These are phyloP conservation scores for Trematomus bernacchii DNA, from an alignment of 2,797 vertebrate species.

Conservation along the genomic window DNA sequence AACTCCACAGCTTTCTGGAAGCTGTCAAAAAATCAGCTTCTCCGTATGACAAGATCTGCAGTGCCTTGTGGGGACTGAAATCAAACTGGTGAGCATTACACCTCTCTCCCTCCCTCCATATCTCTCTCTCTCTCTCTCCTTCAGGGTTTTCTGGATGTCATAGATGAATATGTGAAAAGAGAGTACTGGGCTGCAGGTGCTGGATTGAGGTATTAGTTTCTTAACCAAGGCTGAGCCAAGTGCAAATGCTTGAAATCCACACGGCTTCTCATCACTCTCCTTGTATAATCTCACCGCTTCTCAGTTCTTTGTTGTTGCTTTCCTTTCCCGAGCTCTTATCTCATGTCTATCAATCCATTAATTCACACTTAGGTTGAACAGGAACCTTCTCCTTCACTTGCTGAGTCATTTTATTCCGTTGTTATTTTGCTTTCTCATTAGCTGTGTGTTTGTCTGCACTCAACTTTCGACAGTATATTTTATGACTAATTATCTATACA, in stretches of 20 bases:
- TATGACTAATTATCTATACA: too few relatives aligned
- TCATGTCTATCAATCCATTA: constrained; percentile 12
- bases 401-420: background rate
- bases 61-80: constrained; percentile 77
- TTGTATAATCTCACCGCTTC: constrained; percentile 32
- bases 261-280: constrained; percentile 44
- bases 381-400: background rate
- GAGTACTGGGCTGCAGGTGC: constrained; percentile 70
- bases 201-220: constrained; percentile 79
- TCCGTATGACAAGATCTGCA: constrained; percentile 78
- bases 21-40: constrained; percentile 70
- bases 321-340: constrained; percentile 27
- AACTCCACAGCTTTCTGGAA: constrained; percentile 63
- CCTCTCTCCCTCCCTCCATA: constrained; percentile 54
- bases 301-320: constrained; percentile 32
- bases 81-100: constrained; percentile 73
- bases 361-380: constrained; percentile 10
- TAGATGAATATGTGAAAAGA: constrained; percentile 76
- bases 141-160: constrained; percentile 69
- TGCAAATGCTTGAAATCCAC: constrained; percentile 69
- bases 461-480: background rate
- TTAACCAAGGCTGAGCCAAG: constrained; percentile 69
- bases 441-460: background rate
- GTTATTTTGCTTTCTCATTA: constrained; percentile 5
- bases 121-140: constrained; percentile 29